Percentiles rank a stretch among this genome's conserved stretches.
phyloP scores from a whole-genome alignment of 2,797 vertebrate genomes.

The Pseudomugil tenellus region DNA sequence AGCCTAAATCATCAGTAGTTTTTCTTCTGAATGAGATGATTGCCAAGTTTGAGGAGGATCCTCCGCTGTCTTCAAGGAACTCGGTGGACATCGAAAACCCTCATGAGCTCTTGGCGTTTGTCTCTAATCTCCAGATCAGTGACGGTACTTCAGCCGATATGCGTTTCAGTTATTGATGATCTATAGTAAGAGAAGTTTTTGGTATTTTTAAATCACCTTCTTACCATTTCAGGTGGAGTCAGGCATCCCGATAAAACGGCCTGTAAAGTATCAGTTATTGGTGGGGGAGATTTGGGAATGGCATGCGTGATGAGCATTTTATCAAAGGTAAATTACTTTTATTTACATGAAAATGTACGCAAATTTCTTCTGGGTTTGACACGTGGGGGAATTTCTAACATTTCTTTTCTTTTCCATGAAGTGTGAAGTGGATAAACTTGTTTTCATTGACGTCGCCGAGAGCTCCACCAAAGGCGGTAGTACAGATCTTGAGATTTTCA shows the following conservation, averaged over 20 bases:
- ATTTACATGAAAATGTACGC: neutral
- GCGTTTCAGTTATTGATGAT: neutral
- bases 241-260: slow-evolving; percentile 57
- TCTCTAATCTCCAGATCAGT: slow-evolving; percentile 85
- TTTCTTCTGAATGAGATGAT: slow-evolving; percentile 92
- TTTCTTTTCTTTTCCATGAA: slow-evolving; percentile 11
- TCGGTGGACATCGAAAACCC: slow-evolving; percentile 81
- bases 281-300: slow-evolving; percentile 93
- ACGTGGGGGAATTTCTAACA: neutral
- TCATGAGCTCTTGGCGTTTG: slow-evolving; percentile 87
- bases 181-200: neutral
- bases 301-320: slow-evolving; percentile 90
- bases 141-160: slow-evolving; percentile 79
- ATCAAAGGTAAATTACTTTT: slow-evolving; percentile 85
- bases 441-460: slow-evolving; percentile 91
- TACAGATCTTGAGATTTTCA: slow-evolving; percentile 92
- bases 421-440: slow-evolving; percentile 89
- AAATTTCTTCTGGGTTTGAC: neutral
- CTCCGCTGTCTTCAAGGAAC: slow-evolving; percentile 86
- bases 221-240: slow-evolving; percentile 60
- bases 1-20: slow-evolving; percentile 91
- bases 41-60: slow-evolving; percentile 91
- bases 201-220: neutral
- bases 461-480: slow-evolving; percentile 87
- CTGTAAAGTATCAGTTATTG: slow-evolving; percentile 92